Evolutionary conservation across 2,113 vertebrate genomes (phyloP).

Genomic region (Ameiurus melas): DNA sequence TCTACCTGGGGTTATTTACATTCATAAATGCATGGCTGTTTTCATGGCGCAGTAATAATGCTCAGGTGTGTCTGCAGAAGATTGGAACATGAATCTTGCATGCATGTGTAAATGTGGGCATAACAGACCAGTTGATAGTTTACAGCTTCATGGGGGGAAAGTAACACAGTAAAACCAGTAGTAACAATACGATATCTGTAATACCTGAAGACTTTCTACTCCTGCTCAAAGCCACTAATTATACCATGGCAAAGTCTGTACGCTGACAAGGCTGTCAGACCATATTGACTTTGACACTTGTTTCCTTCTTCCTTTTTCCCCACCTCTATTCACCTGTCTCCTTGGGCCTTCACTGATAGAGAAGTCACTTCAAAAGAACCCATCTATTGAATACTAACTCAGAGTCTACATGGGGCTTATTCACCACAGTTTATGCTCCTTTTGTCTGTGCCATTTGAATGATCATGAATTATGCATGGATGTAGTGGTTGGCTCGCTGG

Average conservation of each 20-base stretch:
- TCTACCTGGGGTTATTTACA: not conserved
- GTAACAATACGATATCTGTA: not conserved
- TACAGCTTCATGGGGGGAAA: not conserved
- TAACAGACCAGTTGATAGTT: not conserved
- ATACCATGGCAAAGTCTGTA: not conserved
- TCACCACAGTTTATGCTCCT: conserved; percentile 36
- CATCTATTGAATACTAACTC: conserved; percentile 59
- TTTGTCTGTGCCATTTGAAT: conserved; percentile 57
- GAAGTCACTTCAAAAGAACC: conserved; percentile 49
- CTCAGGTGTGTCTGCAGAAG: not conserved
- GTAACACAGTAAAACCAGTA: not conserved
- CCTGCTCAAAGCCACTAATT: conserved; percentile 9
- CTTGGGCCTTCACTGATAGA: conserved; percentile 27
- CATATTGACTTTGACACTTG: conserved; percentile 32
- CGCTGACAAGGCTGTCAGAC: conserved; percentile 40
- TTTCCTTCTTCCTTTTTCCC: not conserved
- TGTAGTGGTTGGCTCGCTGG: conserved; percentile 31
- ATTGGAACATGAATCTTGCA: conserved; percentile 9
- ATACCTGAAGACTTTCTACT: conserved; percentile 9
- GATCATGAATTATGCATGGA: conserved; percentile 63
- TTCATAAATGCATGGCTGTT: not conserved
- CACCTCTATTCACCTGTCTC: conserved; percentile 20
- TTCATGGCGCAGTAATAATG: not conserved
- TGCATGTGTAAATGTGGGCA: conserved; percentile 22
- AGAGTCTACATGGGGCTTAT: conserved; percentile 40